Base-by-base conservation (phyloP, 2,113 vertebrate species). In the Gymnocephalus cernua region DNA sequence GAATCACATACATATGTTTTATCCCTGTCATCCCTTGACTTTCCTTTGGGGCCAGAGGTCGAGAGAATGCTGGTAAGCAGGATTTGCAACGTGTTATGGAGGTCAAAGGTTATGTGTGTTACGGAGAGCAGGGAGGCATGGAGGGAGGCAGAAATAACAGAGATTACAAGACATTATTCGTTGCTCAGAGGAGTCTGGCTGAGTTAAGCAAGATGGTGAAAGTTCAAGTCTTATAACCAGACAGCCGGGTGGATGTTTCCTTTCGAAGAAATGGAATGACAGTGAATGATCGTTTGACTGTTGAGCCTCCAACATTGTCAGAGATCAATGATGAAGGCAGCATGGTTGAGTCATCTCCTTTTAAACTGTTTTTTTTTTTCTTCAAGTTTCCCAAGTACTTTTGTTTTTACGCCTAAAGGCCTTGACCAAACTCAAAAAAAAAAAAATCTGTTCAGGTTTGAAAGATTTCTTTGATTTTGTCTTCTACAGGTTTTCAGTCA, bases 171-270 rank as follows among this genome's bases (percentile, higher is more conserved):
- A 79, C 21, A 16, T 82, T 81, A 81, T 73, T 58, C 25, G 16
- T 38, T 38, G 70, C 57, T 77, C 61, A 41, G 70, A 64, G 59
- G 74, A 71, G 72, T 85, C 77, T 79, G 69, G 47, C 2, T 25
- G 41, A 61, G 74, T 79, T 77, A 47, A 61, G 71, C 73, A 82
- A 86, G 38, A 44, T 77, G 89, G 73, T 79, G 79, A 89, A 91
- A 88, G 89, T 86, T 91, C 86, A 88, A 53, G 51, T 44, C 44
- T 79, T 63, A 25, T 70, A 78, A 79, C 21, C 8, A 57, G 2
- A 73, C 63, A 54, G 76, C 74, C n/a, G 75, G 27, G 41, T 57
- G 73, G 73, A 7, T 57, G 61, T 41, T 21, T 80, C 65, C 15
- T 45, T 4, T 85, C 41, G 72, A 53, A 54, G 77, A 27, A 56